Conservation (phyloP, 2,888 invertebrate genomes). For the Bimastos eiseni region DNA sequence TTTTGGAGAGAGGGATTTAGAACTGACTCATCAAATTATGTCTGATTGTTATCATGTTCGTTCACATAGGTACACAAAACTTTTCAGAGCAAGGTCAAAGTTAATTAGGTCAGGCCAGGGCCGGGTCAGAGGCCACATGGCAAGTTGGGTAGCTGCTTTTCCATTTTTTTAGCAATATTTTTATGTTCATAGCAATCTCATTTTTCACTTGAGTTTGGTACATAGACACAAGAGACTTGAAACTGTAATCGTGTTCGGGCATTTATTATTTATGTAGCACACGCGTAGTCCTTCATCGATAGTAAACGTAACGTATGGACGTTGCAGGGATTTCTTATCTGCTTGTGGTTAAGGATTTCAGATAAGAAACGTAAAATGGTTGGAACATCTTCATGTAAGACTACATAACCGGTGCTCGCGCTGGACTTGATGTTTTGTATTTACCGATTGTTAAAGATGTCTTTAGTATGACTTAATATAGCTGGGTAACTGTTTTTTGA, state of each 20-base stretch:
- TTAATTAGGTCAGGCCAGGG: too few species aligned
- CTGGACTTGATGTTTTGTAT: background rate
- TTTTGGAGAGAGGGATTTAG: too few species aligned
- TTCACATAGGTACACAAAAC: too few species aligned
- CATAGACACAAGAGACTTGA: background rate
- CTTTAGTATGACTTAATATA: background rate
- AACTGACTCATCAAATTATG: too few species aligned
- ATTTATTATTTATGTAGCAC: constrained; percentile 1
- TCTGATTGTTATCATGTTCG: too few species aligned
- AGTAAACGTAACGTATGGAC: background rate
- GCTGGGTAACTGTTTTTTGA: background rate
- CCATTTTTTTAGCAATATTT: background rate
- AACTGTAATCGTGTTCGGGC: background rate
- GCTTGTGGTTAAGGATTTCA: background rate
- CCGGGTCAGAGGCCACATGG: background rate
- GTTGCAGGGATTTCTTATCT: background rate
- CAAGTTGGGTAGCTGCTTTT: background rate
- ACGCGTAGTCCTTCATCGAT: background rate
- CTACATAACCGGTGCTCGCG: background rate
- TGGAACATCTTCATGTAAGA: background rate
- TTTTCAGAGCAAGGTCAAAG: too few species aligned
- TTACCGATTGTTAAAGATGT: background rate
- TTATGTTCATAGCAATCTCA: background rate
- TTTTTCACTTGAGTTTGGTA: constrained; percentile 4
- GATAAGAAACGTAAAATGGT: too few species aligned